phyloP scores from a whole-genome alignment of 2,888 invertebrate genomes.

The Troides helena region DNA sequence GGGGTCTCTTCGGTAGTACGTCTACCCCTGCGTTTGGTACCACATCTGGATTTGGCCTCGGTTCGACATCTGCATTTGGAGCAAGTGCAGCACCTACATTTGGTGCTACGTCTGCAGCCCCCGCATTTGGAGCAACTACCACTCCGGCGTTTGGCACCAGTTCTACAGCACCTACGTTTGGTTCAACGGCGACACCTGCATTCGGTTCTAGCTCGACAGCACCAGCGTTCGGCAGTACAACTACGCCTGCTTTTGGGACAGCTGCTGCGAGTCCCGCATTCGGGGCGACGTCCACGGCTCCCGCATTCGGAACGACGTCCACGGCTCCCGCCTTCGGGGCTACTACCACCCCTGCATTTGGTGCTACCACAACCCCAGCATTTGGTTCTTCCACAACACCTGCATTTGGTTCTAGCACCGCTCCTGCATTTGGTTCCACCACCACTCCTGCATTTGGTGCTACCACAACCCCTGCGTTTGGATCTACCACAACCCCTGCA shows the following conservation, averaged over 20 bases:
- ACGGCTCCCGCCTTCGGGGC: conserved; percentile 24
- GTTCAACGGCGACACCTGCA: conserved; percentile 44
- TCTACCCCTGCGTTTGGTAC: conserved; percentile 42
- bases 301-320: neutral
- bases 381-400: conserved; percentile 39
- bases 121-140: conserved; percentile 51
- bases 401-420: conserved; percentile 46
- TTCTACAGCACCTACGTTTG: conserved; percentile 49
- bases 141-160: conserved; percentile 45
- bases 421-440: conserved; percentile 41
- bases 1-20: conserved; percentile 60
- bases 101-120: conserved; percentile 42
- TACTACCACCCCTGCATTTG: conserved; percentile 35
- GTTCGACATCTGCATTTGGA: conserved; percentile 38
- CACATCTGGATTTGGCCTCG: conserved; percentile 40
- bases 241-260: conserved; percentile 26
- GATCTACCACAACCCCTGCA: conserved; percentile 33
- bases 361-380: conserved; percentile 27
- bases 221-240: neutral
- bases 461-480: conserved; percentile 12
- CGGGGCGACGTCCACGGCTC: conserved; percentile 34
- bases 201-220: conserved; percentile 44
- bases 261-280: conserved; percentile 33
- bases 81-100: conserved; percentile 40
- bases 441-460: neutral